phyloP scores from a whole-genome alignment of 1,140 invertebrate genomes.

The Conopomorpha cramerella region DNA sequence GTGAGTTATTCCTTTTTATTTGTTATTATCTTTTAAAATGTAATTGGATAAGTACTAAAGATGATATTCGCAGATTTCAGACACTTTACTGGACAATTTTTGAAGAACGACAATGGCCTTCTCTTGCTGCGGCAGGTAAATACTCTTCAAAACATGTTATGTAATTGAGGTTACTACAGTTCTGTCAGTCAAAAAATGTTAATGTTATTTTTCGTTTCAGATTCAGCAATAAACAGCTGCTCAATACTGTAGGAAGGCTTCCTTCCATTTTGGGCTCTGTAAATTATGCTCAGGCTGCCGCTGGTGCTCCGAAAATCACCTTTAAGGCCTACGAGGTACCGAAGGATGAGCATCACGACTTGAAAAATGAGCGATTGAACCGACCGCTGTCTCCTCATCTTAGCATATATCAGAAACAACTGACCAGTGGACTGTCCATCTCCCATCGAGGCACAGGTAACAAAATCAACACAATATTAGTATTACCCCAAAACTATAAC shows the following conservation, averaged over 20 bases:
- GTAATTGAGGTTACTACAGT: slow-evolving; percentile 33
- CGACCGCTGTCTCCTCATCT: slow-evolving; percentile 86
- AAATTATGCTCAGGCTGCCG: slow-evolving; percentile 33
- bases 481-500: too few relatives aligned
- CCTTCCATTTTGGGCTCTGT: slow-evolving; percentile 18
- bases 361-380: slow-evolving; percentile 31
- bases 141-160: slow-evolving; percentile 29
- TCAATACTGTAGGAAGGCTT: slow-evolving; percentile 28
- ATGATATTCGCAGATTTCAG: too few relatives aligned
- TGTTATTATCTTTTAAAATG: too few relatives aligned
- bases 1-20: too few relatives aligned
- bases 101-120: too few relatives aligned
- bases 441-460: too few relatives aligned
- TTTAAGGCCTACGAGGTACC: slow-evolving; percentile 31
- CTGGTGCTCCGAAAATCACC: slow-evolving; percentile 30
- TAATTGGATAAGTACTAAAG: too few relatives aligned
- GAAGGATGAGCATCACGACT: slow-evolving; percentile 26
- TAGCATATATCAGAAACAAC: slow-evolving; percentile 80
- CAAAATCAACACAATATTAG: too few relatives aligned
- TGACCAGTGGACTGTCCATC: slow-evolving; percentile 79
- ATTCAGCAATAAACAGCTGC: slow-evolving; percentile 26
- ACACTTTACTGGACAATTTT: too few relatives aligned
- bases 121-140: slow-evolving; percentile 36
- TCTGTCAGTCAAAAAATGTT: too few relatives aligned
- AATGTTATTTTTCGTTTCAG: slow-evolving; percentile 20